Conservation (phyloP, 2,888 invertebrate genomes). For the Drosophila histrio region DNA sequence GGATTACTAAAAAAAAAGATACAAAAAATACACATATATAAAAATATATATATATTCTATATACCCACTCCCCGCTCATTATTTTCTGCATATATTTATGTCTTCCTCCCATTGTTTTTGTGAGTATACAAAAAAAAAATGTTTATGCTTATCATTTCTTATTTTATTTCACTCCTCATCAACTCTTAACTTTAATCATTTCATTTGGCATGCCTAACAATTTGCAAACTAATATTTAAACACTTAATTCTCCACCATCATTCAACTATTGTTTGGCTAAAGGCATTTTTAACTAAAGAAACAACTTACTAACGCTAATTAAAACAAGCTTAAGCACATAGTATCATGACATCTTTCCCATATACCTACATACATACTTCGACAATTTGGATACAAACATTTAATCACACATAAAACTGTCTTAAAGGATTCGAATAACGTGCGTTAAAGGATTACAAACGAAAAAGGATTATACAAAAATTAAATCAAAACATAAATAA, state of each 20-base stretch:
- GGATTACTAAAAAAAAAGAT: constrained; percentile 39
- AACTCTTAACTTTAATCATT: neutral
- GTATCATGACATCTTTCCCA: neutral
- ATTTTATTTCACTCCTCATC: constrained; percentile 17
- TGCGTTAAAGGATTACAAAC: constrained; percentile 38
- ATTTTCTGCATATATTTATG: constrained; percentile 73
- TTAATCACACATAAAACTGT: constrained; percentile 46
- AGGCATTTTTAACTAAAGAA: neutral
- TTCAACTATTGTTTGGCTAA: neutral
- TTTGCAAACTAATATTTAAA: constrained; percentile 7
- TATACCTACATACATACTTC: no score
- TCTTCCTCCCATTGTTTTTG: constrained; percentile 75
- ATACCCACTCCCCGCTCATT: constrained; percentile 71
- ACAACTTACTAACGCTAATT: constrained; percentile 2
- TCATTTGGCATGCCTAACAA: constrained; percentile 17
- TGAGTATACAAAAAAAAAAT: constrained; percentile 80
- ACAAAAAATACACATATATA: no score
- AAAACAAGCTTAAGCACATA: constrained; percentile 7
- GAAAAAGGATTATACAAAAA: constrained; percentile 46
- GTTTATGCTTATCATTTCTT: constrained; percentile 60
- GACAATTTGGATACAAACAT: constrained; percentile 16
- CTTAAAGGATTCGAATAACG: constrained; percentile 51
- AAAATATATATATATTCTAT: constrained; percentile 31
- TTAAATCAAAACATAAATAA: neutral
- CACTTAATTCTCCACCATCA: neutral